Percentiles rank a stretch among this genome's conserved stretches.
Evolutionary conservation across 2,113 vertebrate genomes (phyloP).

Genomic region (human (Homo sapiens)): GRCh38 chr14:47043501-47044000

Average conservation of each 20-base stretch:
- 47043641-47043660: not conserved
- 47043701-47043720: not conserved
- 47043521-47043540: not conserved
- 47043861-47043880: not conserved
- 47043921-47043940: not conserved
- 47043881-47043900: not conserved
- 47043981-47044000: not conserved
- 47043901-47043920: not conserved
- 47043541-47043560: not conserved
- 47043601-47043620: not conserved
- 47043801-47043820: not conserved
- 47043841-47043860: not conserved
- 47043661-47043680: not conserved
- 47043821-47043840: not conserved
- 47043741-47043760: not conserved
- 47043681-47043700: not conserved
- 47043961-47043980: not conserved
- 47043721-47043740: not conserved
- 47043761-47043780: not conserved
- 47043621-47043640: not conserved
- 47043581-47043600: not conserved
- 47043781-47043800: not conserved
- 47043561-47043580: not conserved
- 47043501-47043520: not conserved
- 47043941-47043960: not conserved